Conservation (phyloP, 2,113 vertebrate species). For the Forbesichthys agassizii region DNA sequence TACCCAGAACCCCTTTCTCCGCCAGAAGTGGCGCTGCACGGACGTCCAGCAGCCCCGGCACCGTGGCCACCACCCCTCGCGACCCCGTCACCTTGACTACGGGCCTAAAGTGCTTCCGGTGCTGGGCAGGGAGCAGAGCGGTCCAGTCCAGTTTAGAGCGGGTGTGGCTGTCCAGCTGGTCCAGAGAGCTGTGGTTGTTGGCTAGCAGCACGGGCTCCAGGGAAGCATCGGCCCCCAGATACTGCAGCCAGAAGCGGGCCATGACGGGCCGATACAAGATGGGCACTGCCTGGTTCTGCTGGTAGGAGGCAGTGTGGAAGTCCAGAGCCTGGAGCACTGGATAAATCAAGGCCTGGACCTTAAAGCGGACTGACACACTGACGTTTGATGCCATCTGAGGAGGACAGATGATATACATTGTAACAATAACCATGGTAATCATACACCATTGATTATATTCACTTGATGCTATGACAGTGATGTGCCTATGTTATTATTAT, state of each 20-base stretch:
- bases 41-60: constrained; percentile 83
- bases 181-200: constrained; percentile 90
- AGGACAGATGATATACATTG: neutral
- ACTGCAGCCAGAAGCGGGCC: constrained; percentile 90
- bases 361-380: constrained; percentile 72
- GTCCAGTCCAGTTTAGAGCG: constrained; percentile 86
- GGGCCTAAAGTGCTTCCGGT: constrained; percentile 82
- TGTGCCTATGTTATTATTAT: too few species aligned
- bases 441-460: too few species aligned
- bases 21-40: constrained; percentile 86
- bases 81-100: constrained; percentile 74
- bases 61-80: constrained; percentile 67
- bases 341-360: constrained; percentile 91
- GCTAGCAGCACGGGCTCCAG: constrained; percentile 80
- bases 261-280: constrained; percentile 85
- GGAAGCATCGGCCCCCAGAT: constrained; percentile 80
- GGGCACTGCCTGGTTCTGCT: constrained; percentile 87
- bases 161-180: constrained; percentile 61
- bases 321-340: constrained; percentile 92
- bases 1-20: constrained; percentile 72
- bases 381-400: constrained; percentile 81
- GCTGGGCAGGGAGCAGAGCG: constrained; percentile 74
- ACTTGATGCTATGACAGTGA: too few species aligned
- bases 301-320: constrained; percentile 93
- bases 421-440: neutral